Evolutionary conservation across 2,888 invertebrate species (phyloP).

Genomic region (Pinctada fucata): DNA sequence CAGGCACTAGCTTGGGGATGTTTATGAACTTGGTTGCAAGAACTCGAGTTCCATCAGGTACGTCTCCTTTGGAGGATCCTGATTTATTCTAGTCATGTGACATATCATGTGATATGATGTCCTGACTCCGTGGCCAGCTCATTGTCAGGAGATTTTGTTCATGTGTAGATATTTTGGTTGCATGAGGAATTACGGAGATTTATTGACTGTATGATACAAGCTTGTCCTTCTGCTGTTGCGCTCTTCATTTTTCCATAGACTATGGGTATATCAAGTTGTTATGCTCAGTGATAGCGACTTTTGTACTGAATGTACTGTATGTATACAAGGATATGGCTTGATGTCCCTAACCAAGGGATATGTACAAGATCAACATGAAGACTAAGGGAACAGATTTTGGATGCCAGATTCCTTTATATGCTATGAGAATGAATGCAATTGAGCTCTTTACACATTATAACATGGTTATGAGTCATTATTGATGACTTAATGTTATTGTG

Average conservation of each 20-base stretch:
- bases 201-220: not conserved
- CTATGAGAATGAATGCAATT: constrained; percentile 2
- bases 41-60: not conserved
- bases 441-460: constrained; percentile 1
- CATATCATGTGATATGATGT: not conserved
- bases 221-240: constrained; percentile 3
- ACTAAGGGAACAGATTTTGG: not conserved
- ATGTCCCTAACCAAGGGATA: not conserved
- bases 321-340: not conserved
- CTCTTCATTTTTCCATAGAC: not conserved
- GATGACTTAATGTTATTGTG: not conserved
- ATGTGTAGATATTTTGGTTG: not conserved
- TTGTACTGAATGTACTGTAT: not conserved
- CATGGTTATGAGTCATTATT: not conserved
- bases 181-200: not conserved
- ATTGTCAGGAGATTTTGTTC: constrained; percentile 11
- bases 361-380: not conserved
- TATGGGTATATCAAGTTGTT: not conserved
- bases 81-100: constrained; percentile 12
- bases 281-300: not conserved
- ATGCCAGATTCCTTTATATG: not conserved
- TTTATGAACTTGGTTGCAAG: not conserved
- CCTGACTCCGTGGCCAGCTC: not conserved
- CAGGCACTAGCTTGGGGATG: not conserved
- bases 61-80: not conserved